Conservation (phyloP, 1,140 invertebrate genomes). For the Maconellicoccus hirsutus region DNA sequence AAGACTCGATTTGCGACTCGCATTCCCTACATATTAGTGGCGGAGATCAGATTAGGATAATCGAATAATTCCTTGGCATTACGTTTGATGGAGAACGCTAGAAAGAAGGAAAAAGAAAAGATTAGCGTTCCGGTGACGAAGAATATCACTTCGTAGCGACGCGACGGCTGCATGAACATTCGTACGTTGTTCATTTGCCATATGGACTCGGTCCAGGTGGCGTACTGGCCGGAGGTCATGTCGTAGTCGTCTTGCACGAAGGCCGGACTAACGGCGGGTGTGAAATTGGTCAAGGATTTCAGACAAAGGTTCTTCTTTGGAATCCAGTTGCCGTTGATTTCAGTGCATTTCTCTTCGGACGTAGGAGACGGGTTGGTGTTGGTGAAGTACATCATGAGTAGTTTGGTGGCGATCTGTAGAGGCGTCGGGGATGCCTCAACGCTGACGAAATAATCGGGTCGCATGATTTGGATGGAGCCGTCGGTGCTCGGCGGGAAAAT, state of each 20-base stretch:
- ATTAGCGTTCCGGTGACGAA: constrained; percentile 49
- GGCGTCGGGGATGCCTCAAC: background rate
- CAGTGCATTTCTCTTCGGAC: constrained; percentile 20
- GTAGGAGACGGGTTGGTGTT: constrained; percentile 12
- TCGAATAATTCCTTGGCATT: background rate
- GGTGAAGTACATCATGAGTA: constrained; percentile 21
- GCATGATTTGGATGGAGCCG: background rate
- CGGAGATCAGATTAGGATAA: background rate
- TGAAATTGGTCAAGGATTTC: constrained; percentile 58
- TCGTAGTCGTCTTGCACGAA: constrained; percentile 65
- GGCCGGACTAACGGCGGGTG: constrained; percentile 64
- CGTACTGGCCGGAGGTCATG: constrained; percentile 62
- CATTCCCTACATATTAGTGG: background rate
- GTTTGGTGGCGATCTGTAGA: background rate
- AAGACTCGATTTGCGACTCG: background rate
- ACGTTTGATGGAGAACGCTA: background rate
- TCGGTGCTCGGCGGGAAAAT: background rate
- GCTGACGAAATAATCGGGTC: background rate
- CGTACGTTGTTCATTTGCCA: constrained; percentile 62
- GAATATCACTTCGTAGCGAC: constrained; percentile 50
- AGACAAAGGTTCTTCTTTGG: constrained; percentile 51
- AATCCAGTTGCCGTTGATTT: constrained; percentile 20
- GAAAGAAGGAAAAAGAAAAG: constrained; percentile 46
- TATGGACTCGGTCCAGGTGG: constrained; percentile 84
- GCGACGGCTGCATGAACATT: constrained; percentile 69